Evolutionary conservation across 2,113 vertebrate species (phyloP), one percentile per base, ranked within the genome.

Genomic region (Nettapus auritus): DNA sequence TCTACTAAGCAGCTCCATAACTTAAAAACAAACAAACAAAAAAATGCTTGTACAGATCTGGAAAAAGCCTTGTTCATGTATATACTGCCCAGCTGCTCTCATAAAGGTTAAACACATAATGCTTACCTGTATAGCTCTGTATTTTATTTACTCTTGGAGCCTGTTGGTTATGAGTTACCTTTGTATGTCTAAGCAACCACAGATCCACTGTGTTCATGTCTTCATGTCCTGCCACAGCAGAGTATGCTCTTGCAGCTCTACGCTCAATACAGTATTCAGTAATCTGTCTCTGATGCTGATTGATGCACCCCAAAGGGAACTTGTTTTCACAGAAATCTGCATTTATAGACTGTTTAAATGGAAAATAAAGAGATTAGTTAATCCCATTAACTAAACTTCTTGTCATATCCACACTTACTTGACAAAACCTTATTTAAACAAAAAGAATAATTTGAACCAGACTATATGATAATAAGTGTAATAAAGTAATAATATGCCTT

Each of bases 261-360:
- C 46, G 38, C 14, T 57, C 26, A 57, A 60, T n/a, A 3, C 9
- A 26, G 0, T 14, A 2, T 11, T 1, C 6, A 74, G 5, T 22
- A 74, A 22, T 23, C 34, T 60, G 5, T 56, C 34, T 74, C 36
- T 70, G 70, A 82, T 38, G 11, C 19, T 82, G 46, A 40, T 6
- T 78, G 66, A 66, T 66, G 8, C 8, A 73, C 42, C 17, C 20
- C 4, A 48, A 82, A 88, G 4, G 5, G 11, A 85, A 38, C 2
- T 18, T 36, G 6, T 2, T 25, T 70, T 73, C 40, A 46, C 14
- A 3, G 59, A 44, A 80, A 84, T 23, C 40, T 3, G 1, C 1
- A 16, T 48, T 75, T 62, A 38, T 34, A 34, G 3, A n/a, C 14
- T n/a, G 64, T 33, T 26, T 69, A 11, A 23, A 23, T 60, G 25